phyloP scores from a whole-genome alignment of 2,113 vertebrate species.

The Sminthopsis crassicaudata region DNA sequence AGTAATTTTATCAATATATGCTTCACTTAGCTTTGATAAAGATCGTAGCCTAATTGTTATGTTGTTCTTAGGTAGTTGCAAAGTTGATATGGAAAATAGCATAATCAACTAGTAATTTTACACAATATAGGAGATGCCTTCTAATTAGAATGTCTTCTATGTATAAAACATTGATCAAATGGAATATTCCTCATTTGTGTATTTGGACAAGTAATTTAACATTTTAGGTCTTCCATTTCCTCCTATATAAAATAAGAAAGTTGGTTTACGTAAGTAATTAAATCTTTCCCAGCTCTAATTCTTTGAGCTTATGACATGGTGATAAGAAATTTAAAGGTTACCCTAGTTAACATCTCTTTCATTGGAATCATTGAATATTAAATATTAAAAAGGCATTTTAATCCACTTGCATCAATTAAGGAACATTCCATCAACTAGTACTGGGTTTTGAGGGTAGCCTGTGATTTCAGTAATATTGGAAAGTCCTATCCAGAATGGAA shows the following conservation, averaged over 20 bases:
- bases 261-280: neutral
- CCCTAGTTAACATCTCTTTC: neutral
- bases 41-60: neutral
- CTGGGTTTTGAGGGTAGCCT: neutral
- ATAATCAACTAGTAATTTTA: neutral
- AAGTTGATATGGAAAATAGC: neutral
- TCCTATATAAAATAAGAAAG: neutral
- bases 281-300: neutral
- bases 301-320: neutral
- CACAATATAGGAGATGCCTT: neutral
- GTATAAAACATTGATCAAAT: neutral
- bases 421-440: neutral
- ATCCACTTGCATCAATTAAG: neutral
- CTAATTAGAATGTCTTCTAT: neutral
- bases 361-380: neutral
- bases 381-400: neutral
- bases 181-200: neutral
- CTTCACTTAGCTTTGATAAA: neutral
- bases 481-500: neutral
- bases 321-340: neutral
- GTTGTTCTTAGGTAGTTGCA: slow-evolving; percentile 8
- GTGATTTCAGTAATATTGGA: neutral
- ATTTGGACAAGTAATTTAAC: neutral
- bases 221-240: neutral
- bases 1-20: neutral